Evolutionary conservation across 2,113 vertebrate species (phyloP).

Genomic region (Siphamia tubifer): DNA sequence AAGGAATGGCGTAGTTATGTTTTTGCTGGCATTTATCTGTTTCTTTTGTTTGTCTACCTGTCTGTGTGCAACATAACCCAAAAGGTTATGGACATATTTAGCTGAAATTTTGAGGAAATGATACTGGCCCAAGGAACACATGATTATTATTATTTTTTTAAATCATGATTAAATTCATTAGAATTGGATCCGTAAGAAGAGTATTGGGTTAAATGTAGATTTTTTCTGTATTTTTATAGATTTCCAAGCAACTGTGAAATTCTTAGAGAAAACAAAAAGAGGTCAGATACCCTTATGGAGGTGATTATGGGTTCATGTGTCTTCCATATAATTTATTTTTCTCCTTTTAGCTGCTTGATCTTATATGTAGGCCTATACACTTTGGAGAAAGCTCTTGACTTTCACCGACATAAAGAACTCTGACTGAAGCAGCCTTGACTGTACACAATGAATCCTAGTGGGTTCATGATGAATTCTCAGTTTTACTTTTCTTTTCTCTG

Average conservation of each 20-base stretch:
- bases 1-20: no score
- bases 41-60: no score
- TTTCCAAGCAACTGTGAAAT: background rate
- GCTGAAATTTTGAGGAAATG: no score
- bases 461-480: background rate
- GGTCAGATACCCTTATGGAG: conserved; percentile 3
- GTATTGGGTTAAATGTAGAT: no score
- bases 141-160: no score
- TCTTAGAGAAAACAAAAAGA: background rate
- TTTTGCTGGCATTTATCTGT: no score
- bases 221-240: background rate
- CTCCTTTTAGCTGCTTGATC: conserved; percentile 8
- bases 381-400: conserved; percentile 47
- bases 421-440: conserved; percentile 46
- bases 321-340: background rate
- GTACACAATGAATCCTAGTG: conserved; percentile 24
- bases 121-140: no score
- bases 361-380: conserved; percentile 5
- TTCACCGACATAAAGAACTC: conserved; percentile 39
- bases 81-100: no score
- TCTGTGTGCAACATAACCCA: no score
- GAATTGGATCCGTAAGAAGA: no score
- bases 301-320: conserved; percentile 12
- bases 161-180: no score
- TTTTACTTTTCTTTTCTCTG: conserved; percentile 18